Conservation (phyloP, 2,888 invertebrate genomes). For the Hedya salicella region DNA sequence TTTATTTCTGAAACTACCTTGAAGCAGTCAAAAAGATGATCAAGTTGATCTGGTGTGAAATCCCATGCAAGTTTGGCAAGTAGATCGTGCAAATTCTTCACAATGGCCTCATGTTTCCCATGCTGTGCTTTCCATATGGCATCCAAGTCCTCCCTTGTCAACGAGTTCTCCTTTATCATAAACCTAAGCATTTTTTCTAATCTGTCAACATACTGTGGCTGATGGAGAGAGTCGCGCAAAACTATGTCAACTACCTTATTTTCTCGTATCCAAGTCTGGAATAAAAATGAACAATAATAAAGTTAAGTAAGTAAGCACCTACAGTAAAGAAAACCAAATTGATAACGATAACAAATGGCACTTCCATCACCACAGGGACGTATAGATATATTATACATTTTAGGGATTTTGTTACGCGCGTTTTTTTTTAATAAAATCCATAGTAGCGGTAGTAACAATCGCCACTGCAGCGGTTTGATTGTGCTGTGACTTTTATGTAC, state of each 20-base stretch:
- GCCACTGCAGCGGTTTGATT: too few species aligned
- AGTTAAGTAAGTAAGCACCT: too few species aligned
- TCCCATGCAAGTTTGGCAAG: slow-evolving; percentile 99
- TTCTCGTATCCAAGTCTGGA: slow-evolving; percentile 96
- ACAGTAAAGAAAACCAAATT: not conserved
- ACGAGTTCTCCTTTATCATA: slow-evolving; percentile 96
- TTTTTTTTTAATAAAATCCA: too few species aligned
- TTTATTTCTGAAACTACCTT: slow-evolving; percentile 85
- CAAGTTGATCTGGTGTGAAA: slow-evolving; percentile 98
- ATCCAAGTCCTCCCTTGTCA: slow-evolving; percentile 96
- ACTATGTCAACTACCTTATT: slow-evolving; percentile 98
- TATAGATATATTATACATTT: too few species aligned
- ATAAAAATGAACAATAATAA: slow-evolving; percentile 46
- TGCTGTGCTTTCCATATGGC: slow-evolving; percentile 99
- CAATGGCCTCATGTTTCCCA: slow-evolving; percentile 99
- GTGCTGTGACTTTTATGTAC: too few species aligned
- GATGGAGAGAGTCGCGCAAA: slow-evolving; percentile 97
- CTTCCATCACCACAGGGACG: too few species aligned
- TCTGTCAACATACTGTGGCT: slow-evolving; percentile 99
- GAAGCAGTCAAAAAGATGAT: slow-evolving; percentile 98
- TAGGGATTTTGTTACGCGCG: too few species aligned
- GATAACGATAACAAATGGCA: too few species aligned
- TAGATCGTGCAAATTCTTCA: slow-evolving; percentile 98
- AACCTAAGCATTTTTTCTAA: slow-evolving; percentile 98
- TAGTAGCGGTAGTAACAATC: too few species aligned